Base-by-base conservation (phyloP, 2,888 invertebrate species). In the Allolobophora icterica region DNA sequence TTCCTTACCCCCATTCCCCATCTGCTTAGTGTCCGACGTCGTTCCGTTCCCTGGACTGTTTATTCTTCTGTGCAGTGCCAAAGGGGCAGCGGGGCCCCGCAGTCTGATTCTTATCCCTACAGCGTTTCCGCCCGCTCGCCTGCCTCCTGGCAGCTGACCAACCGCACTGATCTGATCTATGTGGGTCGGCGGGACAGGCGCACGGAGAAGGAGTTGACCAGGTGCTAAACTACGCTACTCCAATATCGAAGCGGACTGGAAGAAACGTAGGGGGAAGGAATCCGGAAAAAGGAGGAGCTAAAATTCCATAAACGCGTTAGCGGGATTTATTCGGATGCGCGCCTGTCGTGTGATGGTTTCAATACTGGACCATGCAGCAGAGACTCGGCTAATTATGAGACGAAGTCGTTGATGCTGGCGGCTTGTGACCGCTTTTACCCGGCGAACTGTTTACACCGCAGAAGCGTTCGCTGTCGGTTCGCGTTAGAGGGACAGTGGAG, bases 41-140 rank as follows among this genome's bases (percentile, higher is more conserved):
- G 71, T 71, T 71, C 71, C 71, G n/a, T n/a, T 71, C 71, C 30
- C 71, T 71, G 71, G 71, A 71, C n/a, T 71, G 71, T 71, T 71
- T 71, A 71, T 71, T n/a, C n/a, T 71, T 71, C 71, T n/a, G 6
- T 71, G 30, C 71, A 71, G 71, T 71, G 71, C 71, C 71, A n/a
- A 17, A n/a, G 71, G n/a, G 71, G 3, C 8, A 52, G 52, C 52
- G 19, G 30, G 19, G 13, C n/a, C 71, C 52, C 8, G 30, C 30
- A 71, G 71, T 3, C 71, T n/a, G n/a, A 71, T 71, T 71, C 71
- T 71, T 4, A 8, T n/a, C n/a, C n/a, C 30, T n/a, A n/a, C 71
- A n/a, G 71, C 30, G n/a, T 71, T 52, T 52, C 52, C 52, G 52
- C 52, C 52, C 21, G 52, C 24, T 24, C 21, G 52, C 52, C 24